Evolutionary conservation across 1,140 invertebrate species (phyloP).

Genomic region (Bombus vancouverensis): DNA sequence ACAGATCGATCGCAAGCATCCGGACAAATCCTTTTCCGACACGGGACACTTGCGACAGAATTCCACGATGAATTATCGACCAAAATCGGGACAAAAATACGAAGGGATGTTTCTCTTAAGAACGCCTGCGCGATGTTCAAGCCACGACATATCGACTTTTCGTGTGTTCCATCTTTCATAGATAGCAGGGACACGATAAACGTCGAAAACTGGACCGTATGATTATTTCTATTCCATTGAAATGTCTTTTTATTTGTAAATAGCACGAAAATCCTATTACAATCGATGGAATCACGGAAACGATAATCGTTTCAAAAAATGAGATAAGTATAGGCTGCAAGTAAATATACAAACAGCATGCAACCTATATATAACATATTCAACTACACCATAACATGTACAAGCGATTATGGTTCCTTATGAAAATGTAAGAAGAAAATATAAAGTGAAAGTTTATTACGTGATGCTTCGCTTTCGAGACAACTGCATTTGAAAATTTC

Average conservation of each 20-base stretch:
- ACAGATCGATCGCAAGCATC: neutral
- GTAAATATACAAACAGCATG: too few relatives aligned
- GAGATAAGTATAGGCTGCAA: too few relatives aligned
- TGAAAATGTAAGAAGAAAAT: too few relatives aligned
- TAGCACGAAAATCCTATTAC: neutral
- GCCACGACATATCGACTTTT: slow-evolving; percentile 39
- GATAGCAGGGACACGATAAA: slow-evolving; percentile 15
- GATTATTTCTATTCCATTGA: neutral
- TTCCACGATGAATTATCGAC: neutral
- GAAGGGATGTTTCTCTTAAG: slow-evolving; percentile 16
- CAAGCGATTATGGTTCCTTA: too few relatives aligned
- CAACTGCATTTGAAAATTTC: too few relatives aligned
- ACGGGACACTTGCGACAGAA: neutral
- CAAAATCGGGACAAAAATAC: neutral
- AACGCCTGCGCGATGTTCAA: slow-evolving; percentile 37
- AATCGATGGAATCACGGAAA: too few relatives aligned
- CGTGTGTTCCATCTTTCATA: slow-evolving; percentile 29
- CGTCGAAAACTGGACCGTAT: slow-evolving; percentile 3
- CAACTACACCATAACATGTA: too few relatives aligned
- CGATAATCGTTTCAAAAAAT: too few relatives aligned
- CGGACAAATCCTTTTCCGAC: neutral
- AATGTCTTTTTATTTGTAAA: neutral
- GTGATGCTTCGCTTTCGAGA: too few relatives aligned
- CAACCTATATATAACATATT: too few relatives aligned
- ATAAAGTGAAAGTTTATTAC: too few relatives aligned